Evolutionary conservation across 1,140 invertebrate genomes (phyloP), one percentile per base, ranked within the genome.

Genomic region (Procambarus clarkii): DNA sequence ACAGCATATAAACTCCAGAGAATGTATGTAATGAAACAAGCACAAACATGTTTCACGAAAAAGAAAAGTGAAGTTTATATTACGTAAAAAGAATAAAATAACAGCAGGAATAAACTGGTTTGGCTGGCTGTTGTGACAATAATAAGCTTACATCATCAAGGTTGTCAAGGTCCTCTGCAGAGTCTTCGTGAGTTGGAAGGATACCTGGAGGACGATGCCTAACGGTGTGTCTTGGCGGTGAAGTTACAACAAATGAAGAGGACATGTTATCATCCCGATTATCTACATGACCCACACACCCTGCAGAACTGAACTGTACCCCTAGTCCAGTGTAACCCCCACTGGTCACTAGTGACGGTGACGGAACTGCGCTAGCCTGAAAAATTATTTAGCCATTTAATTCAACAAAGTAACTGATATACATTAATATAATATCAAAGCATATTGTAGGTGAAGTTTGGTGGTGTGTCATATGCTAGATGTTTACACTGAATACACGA

Each of bases 101-200:
- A 34, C 34, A 34, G 34, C 34, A 34, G 1, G 34, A 34, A 34
- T 34, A 34, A 34, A 34, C 1, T 34, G 34, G 34, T 34, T 34
- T 34, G 34, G 34, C 34, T 34, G 34, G 34, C 34, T 34, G 34
- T 34, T 34, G 34, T 34, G 34, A 34, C 34, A 11, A 54, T 15
- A 64, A 64, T 34, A 13, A 58, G 92, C 96, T 95, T 95, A 98
- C 97, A 95, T 99, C 98, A 95, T 99, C 97, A 78, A 99, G 95
- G 94, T 98, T 98, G 94, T 99, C 98, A 94, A 98, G 96, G 94
- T 98, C 97, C 9, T 97, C 96, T 2, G 97, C 97, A 84, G 97
- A 96, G 94, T 98, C 97, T 90, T 97, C 96, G 93, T 96, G 96
- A 71, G 97, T 96, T 0, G 98, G 98, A 85, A 99, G 95, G 82